Evolutionary conservation across 2,797 vertebrate species (phyloP).

Genomic region (Erithacus rubecula): DNA sequence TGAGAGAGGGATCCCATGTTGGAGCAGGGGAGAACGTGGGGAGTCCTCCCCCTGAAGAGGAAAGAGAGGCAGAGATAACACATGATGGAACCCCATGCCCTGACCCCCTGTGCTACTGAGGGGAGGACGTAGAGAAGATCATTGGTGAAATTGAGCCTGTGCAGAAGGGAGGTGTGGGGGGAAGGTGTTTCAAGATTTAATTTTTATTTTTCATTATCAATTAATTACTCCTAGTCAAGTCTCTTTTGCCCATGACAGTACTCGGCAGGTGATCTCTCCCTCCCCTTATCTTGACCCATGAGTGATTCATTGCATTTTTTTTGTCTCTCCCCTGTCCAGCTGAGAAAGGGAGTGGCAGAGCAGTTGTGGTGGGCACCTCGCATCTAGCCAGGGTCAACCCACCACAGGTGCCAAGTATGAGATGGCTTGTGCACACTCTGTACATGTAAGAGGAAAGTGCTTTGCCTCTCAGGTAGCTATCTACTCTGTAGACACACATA

Average conservation of each 20-base stretch:
- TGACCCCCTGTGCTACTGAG: no score
- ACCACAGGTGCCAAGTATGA: neutral
- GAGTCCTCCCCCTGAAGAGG: neutral
- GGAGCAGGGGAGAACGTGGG: neutral
- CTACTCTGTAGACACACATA: neutral
- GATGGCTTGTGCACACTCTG: neutral
- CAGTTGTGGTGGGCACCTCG: neutral
- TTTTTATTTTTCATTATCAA: neutral
- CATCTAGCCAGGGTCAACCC: neutral
- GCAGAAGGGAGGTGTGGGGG: neutral
- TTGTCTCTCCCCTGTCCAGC: neutral
- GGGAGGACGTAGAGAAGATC: neutral
- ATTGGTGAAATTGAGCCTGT: neutral
- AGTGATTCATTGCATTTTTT: neutral
- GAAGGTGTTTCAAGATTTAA: neutral
- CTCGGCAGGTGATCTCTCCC: neutral
- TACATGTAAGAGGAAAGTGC: neutral
- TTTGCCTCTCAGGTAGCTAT: neutral
- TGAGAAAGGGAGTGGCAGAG: neutral
- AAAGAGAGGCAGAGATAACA: neutral
- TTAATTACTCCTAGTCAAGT: neutral
- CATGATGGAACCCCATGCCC: neutral
- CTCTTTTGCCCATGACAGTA: neutral
- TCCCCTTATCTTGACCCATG: fast-evolving
- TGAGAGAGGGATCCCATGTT: neutral